phyloP scores from a whole-genome alignment of 2,888 invertebrate genomes.

The Branchellion lobata region DNA sequence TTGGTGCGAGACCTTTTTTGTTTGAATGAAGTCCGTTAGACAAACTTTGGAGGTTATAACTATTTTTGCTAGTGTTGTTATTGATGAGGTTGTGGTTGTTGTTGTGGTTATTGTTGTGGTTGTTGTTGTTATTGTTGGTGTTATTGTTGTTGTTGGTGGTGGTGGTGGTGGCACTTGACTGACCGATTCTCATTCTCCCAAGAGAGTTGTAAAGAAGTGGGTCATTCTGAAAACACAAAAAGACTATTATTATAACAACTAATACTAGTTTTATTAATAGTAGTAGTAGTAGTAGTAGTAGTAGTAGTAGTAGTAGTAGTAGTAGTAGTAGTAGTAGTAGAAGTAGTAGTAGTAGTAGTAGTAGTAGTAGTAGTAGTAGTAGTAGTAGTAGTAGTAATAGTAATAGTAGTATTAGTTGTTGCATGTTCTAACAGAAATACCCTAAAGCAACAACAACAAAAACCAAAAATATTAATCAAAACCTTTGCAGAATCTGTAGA shows the following conservation, averaged over 20 bases:
- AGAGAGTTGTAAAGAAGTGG: not conserved
- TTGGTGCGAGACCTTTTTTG: not conserved
- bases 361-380: too few species aligned
- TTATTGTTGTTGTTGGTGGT: not conserved
- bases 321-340: too few species aligned
- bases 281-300: too few species aligned
- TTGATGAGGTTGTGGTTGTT: conserved; percentile 1
- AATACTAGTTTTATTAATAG: too few species aligned
- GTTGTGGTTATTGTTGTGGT: not conserved
- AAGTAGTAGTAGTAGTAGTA: too few species aligned
- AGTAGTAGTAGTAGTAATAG: too few species aligned
- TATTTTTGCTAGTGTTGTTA: conserved; percentile 1
- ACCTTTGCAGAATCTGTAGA: not conserved
- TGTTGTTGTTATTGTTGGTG: not conserved
- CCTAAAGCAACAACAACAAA: too few species aligned
- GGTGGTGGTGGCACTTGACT: not conserved
- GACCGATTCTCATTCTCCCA: not conserved
- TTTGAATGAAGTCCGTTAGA: not conserved
- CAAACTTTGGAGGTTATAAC: not conserved
- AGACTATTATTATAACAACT: too few species aligned
- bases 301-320: too few species aligned
- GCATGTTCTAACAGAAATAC: too few species aligned
- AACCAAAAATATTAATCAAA: not conserved
- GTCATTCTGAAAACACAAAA: not conserved
- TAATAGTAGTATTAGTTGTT: too few species aligned